Evolutionary conservation across 2,113 vertebrate species (phyloP), one percentile per base, ranked within the genome.

Genomic region (Cygnus buccinator): DNA sequence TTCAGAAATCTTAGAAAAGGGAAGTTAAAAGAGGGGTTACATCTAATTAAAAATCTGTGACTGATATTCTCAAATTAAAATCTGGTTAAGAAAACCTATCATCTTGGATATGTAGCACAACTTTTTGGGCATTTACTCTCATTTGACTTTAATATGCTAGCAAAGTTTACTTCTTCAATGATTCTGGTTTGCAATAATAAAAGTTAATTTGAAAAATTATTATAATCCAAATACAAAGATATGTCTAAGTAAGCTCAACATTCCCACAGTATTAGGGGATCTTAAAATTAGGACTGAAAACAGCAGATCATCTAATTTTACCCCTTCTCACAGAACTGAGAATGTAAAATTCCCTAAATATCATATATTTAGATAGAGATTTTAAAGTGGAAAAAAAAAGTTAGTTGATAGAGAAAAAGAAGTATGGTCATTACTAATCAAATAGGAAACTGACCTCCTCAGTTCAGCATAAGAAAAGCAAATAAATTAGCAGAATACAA

Each of bases 351-450:
- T 54, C 48, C 35, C 13, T 3, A 3, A 79, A 58, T 4, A 50
- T 0, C 9, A 70, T 3, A 17, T 33, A 9, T 58, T 91, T 48
- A 31, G 55, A 63, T 52, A n/a, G 16, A 16, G 28, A 68, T 35
- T 58, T 70, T 3, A 71, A 93, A 58, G 6, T 41, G 50, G 70
- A 46, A 2, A 20, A 20, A 63, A 62, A 52, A 8, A 33, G 1
- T 12, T 72, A n/a, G 13, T 14, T 22, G 37, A 59, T 35, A 10
- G 19, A 39, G 4, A 57, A 46, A 67, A 66, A 72, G 57, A 35
- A 2, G 13, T 37, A n/a, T 43, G 1, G 2, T 72, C 44, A 37
- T 52, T 0, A 2, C 44, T 89, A 46, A 43, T 79, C 23, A 77
- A 63, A 3, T 3, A 7, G 85, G 25, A 83, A 66, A 73, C 9